Evolutionary conservation across 2,797 vertebrate genomes (phyloP).

Genomic region (Ctenopoma kingsleyae): DNA sequence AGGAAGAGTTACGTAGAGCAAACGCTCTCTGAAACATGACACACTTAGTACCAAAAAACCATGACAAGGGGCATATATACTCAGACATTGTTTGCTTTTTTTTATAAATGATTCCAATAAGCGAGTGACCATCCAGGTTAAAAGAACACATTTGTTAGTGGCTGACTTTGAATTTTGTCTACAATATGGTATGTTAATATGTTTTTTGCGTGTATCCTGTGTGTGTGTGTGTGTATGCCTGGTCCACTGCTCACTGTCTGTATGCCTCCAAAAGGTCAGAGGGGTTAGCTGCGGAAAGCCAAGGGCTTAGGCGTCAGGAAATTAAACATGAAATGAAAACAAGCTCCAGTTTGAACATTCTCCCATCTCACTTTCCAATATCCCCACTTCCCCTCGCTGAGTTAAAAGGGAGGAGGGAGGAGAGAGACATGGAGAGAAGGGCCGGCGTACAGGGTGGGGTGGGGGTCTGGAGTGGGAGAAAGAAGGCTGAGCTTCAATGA

Average conservation of each 20-base stretch:
- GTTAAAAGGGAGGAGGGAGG: conserved; percentile 79
- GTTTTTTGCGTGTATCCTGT: conserved; percentile 39
- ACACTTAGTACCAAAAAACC: conserved; percentile 53
- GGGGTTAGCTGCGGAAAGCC: conserved; percentile 91
- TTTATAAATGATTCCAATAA: conserved; percentile 48
- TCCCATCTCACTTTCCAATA: conserved; percentile 93
- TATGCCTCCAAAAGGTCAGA: conserved; percentile 79
- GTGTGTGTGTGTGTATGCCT: conserved; percentile 58
- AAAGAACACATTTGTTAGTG: conserved; percentile 44
- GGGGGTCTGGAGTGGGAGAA: conserved; percentile 27
- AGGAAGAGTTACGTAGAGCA: conserved; percentile 53
- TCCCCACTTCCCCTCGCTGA: conserved; percentile 87
- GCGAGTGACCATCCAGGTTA: conserved; percentile 37
- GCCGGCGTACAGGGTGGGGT: conserved; percentile 18
- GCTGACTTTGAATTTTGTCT: conserved; percentile 46
- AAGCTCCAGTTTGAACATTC: conserved; percentile 91
- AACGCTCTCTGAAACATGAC: conserved; percentile 75
- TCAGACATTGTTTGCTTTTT: conserved; percentile 45
- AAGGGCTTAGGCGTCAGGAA: conserved; percentile 97
- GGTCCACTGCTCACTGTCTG: conserved; percentile 70
- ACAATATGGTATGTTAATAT: conserved; percentile 54
- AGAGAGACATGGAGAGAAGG: conserved; percentile 58
- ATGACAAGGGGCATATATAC: conserved; percentile 41
- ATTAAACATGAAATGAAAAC: conserved; percentile 99
- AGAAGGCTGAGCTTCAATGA: conserved; percentile 43